A percentile compares a stretch with the other conserved stretches of the same genome.
These are phyloP conservation scores for Aurelia coerulea DNA, from an alignment of 30 jellyfish, hydroid and myxozoan genomes.

Conservation along the genomic window DNA sequence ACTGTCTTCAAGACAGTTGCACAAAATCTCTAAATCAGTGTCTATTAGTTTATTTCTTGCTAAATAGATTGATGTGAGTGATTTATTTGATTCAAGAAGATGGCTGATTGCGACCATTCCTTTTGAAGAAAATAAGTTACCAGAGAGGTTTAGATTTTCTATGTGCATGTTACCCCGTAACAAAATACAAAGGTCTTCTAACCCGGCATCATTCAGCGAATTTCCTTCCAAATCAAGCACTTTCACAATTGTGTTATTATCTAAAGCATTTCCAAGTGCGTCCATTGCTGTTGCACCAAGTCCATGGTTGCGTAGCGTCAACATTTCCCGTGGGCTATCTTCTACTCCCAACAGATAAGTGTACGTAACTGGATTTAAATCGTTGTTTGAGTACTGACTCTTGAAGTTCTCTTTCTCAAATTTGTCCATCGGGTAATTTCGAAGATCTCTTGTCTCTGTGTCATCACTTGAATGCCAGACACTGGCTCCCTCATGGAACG, in stretches of 20 bases:
- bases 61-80: constrained; percentile 28
- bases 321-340: constrained; percentile 43
- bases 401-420: constrained; percentile 31
- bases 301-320: constrained; percentile 57
- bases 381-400: neutral
- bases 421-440: constrained; percentile 38
- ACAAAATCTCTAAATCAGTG: constrained; percentile 60
- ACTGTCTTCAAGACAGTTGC: constrained; percentile 54
- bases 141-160: constrained; percentile 18
- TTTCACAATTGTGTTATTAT: constrained; percentile 33
- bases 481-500: neutral
- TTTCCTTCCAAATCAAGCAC: constrained; percentile 70
- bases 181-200: constrained; percentile 54
- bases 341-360: constrained; percentile 54
- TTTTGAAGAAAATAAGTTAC: constrained; percentile 47
- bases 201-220: constrained; percentile 36
- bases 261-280: constrained; percentile 8
- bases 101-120: constrained; percentile 53
- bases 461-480: neutral
- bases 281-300: constrained; percentile 40
- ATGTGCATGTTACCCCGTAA: constrained; percentile 59
- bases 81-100: constrained; percentile 56
- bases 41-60: constrained; percentile 51
- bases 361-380: constrained; percentile 45
- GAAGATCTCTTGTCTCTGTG: constrained; percentile 11